Evolutionary conservation across 2,113 vertebrate species (phyloP).

Genomic region (Lipophrys pholis): DNA sequence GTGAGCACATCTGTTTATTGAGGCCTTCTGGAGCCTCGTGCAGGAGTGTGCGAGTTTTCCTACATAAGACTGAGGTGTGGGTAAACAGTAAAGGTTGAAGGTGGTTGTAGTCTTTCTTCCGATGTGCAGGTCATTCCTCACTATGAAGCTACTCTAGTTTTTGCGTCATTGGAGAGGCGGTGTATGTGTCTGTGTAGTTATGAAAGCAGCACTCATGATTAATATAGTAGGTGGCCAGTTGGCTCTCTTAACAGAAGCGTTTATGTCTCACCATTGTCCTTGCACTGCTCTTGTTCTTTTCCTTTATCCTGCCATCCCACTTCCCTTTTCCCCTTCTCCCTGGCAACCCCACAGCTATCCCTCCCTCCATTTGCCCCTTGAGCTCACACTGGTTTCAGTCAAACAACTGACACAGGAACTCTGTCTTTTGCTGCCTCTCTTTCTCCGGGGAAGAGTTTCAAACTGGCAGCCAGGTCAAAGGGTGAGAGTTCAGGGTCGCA

Average conservation of each 20-base stretch:
- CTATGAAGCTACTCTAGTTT: slow-evolving; percentile 37
- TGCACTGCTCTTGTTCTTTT: slow-evolving; percentile 12
- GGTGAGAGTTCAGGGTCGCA: slow-evolving; percentile 69
- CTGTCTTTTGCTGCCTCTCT: slow-evolving; percentile 49
- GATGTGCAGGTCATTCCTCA: slow-evolving; percentile 61
- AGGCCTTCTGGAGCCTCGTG: slow-evolving; percentile 54
- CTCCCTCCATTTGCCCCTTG: slow-evolving; percentile 51
- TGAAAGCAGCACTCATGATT: not conserved
- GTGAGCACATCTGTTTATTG: slow-evolving; percentile 72
- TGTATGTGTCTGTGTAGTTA: not conserved
- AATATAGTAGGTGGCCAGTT: slow-evolving; percentile 58
- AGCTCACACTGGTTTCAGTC: slow-evolving; percentile 31
- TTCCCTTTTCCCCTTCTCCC: slow-evolving; percentile 1
- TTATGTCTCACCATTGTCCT: slow-evolving; percentile 64
- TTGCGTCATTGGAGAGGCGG: slow-evolving; percentile 19
- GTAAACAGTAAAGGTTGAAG: slow-evolving; percentile 68
- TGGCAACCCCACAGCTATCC: not conserved
- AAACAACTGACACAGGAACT: slow-evolving; percentile 67
- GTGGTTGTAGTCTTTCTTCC: slow-evolving; percentile 51
- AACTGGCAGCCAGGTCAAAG: slow-evolving; percentile 60
- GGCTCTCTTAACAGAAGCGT: slow-evolving; percentile 40
- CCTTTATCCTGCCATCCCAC: not conserved
- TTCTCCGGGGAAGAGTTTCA: slow-evolving; percentile 32
- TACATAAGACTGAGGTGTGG: slow-evolving; percentile 51
- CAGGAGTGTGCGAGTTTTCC: slow-evolving; percentile 23